Percentiles rank a stretch among this genome's conserved stretches.
Evolutionary conservation across 2,888 invertebrate genomes (phyloP).

Genomic region (Scotopteryx bipunctaria): DNA sequence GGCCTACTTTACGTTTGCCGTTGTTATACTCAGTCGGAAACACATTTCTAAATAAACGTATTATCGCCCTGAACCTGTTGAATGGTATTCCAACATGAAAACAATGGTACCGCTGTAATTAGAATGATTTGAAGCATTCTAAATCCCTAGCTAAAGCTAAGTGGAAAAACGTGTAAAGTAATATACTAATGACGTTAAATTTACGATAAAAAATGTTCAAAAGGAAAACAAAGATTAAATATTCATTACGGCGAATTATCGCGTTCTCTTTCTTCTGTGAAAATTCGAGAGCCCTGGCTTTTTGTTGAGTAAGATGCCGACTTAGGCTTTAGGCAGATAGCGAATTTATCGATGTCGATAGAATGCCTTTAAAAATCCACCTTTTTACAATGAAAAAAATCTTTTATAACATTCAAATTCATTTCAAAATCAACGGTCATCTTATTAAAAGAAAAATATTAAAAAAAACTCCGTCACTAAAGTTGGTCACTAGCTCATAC

Average conservation of each 20-base stretch:
- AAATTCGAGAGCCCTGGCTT: conserved; percentile 52
- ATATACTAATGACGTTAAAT: conserved; percentile 68
- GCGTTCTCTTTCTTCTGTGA: conserved; percentile 55
- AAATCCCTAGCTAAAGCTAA: conserved; percentile 43
- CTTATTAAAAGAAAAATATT: neutral
- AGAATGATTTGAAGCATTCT: conserved; percentile 28
- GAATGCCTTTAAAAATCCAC: neutral
- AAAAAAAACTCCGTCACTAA: too few relatives aligned
- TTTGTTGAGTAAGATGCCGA: conserved; percentile 43
- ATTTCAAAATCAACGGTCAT: too few relatives aligned
- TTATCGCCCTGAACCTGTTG: conserved; percentile 11
- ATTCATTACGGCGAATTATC: conserved; percentile 74
- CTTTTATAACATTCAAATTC: too few relatives aligned
- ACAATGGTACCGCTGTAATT: conserved; percentile 16
- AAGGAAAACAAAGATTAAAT: conserved; percentile 72
- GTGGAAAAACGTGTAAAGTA: conserved; percentile 65
- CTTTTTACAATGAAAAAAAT: neutral
- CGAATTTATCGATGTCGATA: conserved; percentile 49
- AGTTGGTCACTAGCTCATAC: too few relatives aligned
- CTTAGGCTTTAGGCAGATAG: conserved; percentile 25
- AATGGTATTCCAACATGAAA: conserved; percentile 3
- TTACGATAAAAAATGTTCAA: conserved; percentile 57
- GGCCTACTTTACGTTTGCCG: too few relatives aligned
- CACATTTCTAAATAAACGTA: neutral
- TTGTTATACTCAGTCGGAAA: neutral